Evolutionary conservation across 2,888 invertebrate species (phyloP), one percentile per base, ranked within the genome.

Genomic region (Lithophane semibrunnea): DNA sequence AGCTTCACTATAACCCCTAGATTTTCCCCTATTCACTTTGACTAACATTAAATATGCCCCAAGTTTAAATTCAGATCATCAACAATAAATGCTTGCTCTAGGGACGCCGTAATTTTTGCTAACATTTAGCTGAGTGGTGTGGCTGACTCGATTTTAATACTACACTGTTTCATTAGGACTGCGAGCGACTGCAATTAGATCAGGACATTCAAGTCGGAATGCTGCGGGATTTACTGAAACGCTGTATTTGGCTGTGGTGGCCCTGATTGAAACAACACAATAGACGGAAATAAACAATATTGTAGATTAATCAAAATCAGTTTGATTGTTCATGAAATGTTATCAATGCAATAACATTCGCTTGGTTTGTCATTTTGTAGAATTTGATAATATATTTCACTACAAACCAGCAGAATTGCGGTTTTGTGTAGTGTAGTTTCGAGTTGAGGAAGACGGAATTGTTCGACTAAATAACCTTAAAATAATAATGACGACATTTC

Each of bases 81-180:
- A 63, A 58, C 52, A 67, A 16, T 68, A 71, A 66, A 56, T 16
- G 61, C 24, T 49, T 66, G 29, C 77, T 44, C 73, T 64, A 37
- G 76, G 29, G 69, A 74, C 44, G 77, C 60, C 73, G 79, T 88
- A 89, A 88, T 90, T 90, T 90, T 85, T 87, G 87, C 88, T 86
- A 82, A 86, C 88, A 90, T 83, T 90, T 78, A 84, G 83, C 76
- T 74, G 82, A 86, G 83, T 80, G 79, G 82, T 73, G 82, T 73
- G 86, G 86, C 84, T 89, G 88, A 92, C 90, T 90, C 87, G 75
- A 90, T 92, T 91, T 91, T 89, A 90, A 88, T 90, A 89, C 88
- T 87, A 87, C 89, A 88, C 81, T 86, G 83, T 88, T 89, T 89
- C 88, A 88, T 89, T 84, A 86, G 29, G 76, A 72, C 73, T 79